Evolutionary conservation across 2,888 invertebrate genomes (phyloP), one percentile per base, ranked within the genome.

Genomic region (Aproaerema taeniolella): DNA sequence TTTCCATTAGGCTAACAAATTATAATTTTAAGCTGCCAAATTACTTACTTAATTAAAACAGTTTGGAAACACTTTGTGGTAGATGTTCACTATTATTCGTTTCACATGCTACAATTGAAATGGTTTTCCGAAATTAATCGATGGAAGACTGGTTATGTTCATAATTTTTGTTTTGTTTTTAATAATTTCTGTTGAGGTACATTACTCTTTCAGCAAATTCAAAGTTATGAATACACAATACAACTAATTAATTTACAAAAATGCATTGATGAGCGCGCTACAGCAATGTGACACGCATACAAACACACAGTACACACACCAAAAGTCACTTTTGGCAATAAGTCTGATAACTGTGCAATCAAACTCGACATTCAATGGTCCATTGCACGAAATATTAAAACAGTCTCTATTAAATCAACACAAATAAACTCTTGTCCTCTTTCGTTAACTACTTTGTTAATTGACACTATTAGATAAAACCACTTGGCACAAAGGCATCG

Each of bases 401-500:
- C 70, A 69, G 67, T 72, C 66, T 70, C 63, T 74, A 75, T 65
- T 63, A 74, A 59, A 65, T 68, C 62, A 75, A 81, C 74, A 77
- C 73, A 64, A 68, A 74, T 78, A 78, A 72, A 78, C 65, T 79
- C 70, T 72, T 62, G 64, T 71, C 67, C 67, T 50, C 53, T 67
- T 76, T 75, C 62, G 65, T 74, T 81, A 82, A 74, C 72, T 81
- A 80, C 61, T 64, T 68, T 70, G 59, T 66, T 82, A 85, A 83
- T 85, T 86, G 83, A 86, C 82, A 79, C 83, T 86, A 80, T 76
- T 71, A 70, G 64, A 67, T 73, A 75, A 75, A 80, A 85, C 85
- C 85, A 85, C 86, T 85, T 83, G 86, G 86, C 86, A 86, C 86
- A 76, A 85, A 82, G 86, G 86, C 86, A 79, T 67, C n/a, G n/a